A percentile compares a stretch with the other conserved stretches of the same genome.
phyloP scores from a whole-genome alignment of 2,888 invertebrate species.

The Sepiola atlantica region DNA sequence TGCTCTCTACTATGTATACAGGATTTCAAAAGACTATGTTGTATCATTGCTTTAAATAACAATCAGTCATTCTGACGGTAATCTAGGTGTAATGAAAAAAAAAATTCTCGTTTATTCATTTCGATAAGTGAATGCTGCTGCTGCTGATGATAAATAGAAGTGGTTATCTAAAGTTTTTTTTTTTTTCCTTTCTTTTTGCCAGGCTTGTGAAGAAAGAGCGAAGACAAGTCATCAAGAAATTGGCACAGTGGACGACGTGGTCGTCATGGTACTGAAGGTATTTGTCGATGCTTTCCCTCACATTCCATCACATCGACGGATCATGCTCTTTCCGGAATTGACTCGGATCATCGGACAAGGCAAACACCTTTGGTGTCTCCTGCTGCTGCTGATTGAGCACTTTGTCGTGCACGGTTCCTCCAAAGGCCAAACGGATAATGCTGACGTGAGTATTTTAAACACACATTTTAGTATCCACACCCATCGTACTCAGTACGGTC shows the following conservation, averaged over 20 bases:
- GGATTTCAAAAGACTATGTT: too few species aligned
- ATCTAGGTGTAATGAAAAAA: too few species aligned
- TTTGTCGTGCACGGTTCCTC: conserved; percentile 66
- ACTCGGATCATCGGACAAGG: conserved; percentile 81
- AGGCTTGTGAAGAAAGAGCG: conserved; percentile 63
- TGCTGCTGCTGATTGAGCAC: conserved; percentile 75
- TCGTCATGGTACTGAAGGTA: conserved; percentile 80
- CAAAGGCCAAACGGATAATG: conserved; percentile 49
- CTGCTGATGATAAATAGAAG: too few species aligned
- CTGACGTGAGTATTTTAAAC: conserved; percentile 49
- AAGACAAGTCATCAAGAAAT: conserved; percentile 48
- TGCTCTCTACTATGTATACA: too few species aligned
- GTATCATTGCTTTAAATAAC: too few species aligned
- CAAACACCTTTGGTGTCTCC: conserved; percentile 75
- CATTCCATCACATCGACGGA: conserved; percentile 92
- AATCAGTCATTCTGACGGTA: too few species aligned
- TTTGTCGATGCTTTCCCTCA: conserved; percentile 93
- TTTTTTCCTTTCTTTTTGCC: background rate
- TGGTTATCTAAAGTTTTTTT: background rate
- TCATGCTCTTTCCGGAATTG: conserved; percentile 83
- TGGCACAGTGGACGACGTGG: conserved; percentile 56
- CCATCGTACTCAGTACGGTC: background rate
- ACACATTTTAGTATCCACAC: background rate
- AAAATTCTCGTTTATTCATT: too few species aligned
- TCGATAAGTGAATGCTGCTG: too few species aligned